Evolutionary conservation across 2,888 invertebrate species (phyloP), one percentile per base, ranked within the genome.

Genomic region (Gerosis bhagava): DNA sequence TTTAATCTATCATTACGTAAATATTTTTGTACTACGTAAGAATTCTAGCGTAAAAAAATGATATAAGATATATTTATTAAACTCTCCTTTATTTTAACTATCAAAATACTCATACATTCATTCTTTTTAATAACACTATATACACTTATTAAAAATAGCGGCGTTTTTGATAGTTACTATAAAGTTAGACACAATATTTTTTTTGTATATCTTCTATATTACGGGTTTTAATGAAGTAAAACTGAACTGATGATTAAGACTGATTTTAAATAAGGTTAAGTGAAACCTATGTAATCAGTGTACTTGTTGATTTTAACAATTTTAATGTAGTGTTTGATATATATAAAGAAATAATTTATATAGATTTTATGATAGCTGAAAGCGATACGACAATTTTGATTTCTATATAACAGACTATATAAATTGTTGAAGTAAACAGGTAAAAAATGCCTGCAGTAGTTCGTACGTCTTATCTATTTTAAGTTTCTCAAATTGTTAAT

Each of bases 401-500:
- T 77, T 81, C 73, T n/a, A n/a, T 60, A 62, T 54, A 36, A 60
- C 51, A 57, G 53, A 57, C 57, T 64, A 60, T 72, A 70, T 5
- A 19, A 74, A 77, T 86, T 86, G 87, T 87, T 88, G 87, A 79
- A 82, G 84, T 86, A 77, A 87, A 83, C 77, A 45, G 72, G 75
- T 73, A 63, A 17, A 5, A 60, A 64, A 34, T 73, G 75, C 75
- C 47, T 12, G 36, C 54, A 54, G 58, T 56, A 66, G 68, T 61
- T 62, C 8, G 21, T 19, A 16, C 19, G 15, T 12, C 19, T 11
- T 11, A 21, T 17, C 16, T 17, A 3, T 2, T 4, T 4, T 35
- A 51, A 53, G 48, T 50, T 54, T 63, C 63, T 60, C 54, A 47
- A 53, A 57, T 68, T 73, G 31, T 67, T 69, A 66, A 72, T 72